phyloP scores from a whole-genome alignment of 2,888 invertebrate species.

The Paralinhomoeus sp. region DNA sequence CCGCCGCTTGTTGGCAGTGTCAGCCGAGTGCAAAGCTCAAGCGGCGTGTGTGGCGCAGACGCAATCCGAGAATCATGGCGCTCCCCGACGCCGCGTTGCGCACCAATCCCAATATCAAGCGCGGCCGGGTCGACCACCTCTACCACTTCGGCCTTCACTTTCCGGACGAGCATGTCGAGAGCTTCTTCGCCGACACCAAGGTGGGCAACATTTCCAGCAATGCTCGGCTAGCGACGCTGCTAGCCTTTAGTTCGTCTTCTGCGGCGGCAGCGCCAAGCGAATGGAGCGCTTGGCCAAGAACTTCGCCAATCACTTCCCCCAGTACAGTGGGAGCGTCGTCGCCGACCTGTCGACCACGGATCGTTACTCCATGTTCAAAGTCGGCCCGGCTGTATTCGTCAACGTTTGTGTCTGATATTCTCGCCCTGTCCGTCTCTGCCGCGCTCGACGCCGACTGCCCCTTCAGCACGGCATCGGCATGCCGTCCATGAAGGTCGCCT shows the following conservation, averaged over 20 bases:
- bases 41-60: too few relatives aligned
- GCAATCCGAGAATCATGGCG: too few relatives aligned
- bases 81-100: not conserved
- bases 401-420: too few relatives aligned
- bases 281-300: conserved; percentile 29
- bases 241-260: conserved; percentile 31
- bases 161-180: too few relatives aligned
- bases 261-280: conserved; percentile 29
- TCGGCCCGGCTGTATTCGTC: conserved; percentile 29
- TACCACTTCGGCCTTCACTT: conserved; percentile 17
- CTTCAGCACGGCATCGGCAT: conserved; percentile 90
- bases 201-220: too few relatives aligned
- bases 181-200: too few relatives aligned
- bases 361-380: conserved; percentile 30
- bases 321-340: conserved; percentile 10
- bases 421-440: too few relatives aligned
- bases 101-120: conserved; percentile 11
- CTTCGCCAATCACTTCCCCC: conserved; percentile 18
- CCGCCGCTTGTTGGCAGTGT: too few relatives aligned
- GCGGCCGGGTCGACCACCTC: conserved; percentile 11
- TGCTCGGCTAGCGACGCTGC: too few relatives aligned
- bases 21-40: too few relatives aligned
- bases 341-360: conserved; percentile 28
- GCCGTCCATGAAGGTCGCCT: conserved; percentile 75
- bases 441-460: too few relatives aligned